Evolutionary conservation across 2,797 vertebrate genomes (phyloP).

Genomic region (Bryconaethiops microstoma): DNA sequence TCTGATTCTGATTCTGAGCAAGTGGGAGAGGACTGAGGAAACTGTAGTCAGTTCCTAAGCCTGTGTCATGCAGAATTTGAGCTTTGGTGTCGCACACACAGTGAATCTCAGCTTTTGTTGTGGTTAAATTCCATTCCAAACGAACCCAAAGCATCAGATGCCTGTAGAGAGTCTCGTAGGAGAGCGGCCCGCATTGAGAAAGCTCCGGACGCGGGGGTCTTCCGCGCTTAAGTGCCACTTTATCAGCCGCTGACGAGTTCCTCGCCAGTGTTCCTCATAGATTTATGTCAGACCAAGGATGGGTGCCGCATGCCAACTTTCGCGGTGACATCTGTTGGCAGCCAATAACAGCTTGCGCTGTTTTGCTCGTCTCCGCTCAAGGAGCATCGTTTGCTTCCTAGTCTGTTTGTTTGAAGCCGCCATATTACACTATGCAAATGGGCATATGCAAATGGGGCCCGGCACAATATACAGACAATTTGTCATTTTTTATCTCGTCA

Average conservation of each 20-base stretch:
- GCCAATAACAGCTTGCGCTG: constrained; percentile 80
- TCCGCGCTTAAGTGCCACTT: constrained; percentile 17
- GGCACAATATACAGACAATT: constrained; percentile 36
- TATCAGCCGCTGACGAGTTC: background rate
- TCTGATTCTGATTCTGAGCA: too few relatives aligned
- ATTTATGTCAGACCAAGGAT: constrained; percentile 78
- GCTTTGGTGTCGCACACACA: background rate
- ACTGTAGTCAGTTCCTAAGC: background rate
- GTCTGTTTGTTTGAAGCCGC: constrained; percentile 72
- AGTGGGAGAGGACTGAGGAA: background rate
- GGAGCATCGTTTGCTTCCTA: constrained; percentile 70
- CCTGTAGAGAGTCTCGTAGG: background rate
- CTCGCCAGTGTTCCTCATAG: constrained; percentile 71
- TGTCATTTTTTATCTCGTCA: constrained; percentile 42
- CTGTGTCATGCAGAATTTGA: background rate
- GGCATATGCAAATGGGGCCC: constrained; percentile 34
- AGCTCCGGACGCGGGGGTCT: background rate
- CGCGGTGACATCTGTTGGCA: constrained; percentile 80
- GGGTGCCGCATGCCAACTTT: constrained; percentile 78
- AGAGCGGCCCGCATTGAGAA: background rate
- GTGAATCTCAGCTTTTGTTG: background rate
- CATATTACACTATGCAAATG: constrained; percentile 61
- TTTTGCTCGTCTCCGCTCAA: constrained; percentile 73
- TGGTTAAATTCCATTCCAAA: background rate
- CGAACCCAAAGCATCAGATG: background rate